A percentile compares a stretch with the other conserved stretches of the same genome.
These are phyloP conservation scores for Lysiphlebus fabarum DNA, from an alignment of 1,140 invertebrate genomes.

Conservation along the genomic window DNA sequence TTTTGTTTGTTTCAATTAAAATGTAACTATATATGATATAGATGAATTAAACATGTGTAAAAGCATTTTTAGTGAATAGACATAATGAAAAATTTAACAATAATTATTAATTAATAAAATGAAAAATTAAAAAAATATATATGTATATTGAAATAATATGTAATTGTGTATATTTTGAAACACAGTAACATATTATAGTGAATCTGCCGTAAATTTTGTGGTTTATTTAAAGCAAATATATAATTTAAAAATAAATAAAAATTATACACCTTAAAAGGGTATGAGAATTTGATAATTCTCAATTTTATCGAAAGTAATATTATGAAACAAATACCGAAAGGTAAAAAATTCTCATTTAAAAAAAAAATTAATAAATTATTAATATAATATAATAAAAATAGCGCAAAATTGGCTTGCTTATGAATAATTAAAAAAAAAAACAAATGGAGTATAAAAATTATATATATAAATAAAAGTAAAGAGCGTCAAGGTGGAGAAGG, in stretches of 20 bases:
- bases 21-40: constrained; percentile 21
- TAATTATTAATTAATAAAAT: constrained; percentile 31
- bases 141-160: constrained; percentile 32
- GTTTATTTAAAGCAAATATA: constrained; percentile 31
- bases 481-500: constrained; percentile 32
- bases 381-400: background rate
- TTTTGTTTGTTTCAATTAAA: constrained; percentile 24
- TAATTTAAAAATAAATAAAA: constrained; percentile 28
- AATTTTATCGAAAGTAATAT: constrained; percentile 34
- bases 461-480: constrained; percentile 22
- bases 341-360: constrained; percentile 21
- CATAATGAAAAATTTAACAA: constrained; percentile 49
- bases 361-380: background rate
- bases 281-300: too few relatives aligned
- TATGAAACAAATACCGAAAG: constrained; percentile 22
- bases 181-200: constrained; percentile 20
- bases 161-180: constrained; percentile 26
- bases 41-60: constrained; percentile 36
- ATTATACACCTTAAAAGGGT: too few relatives aligned
- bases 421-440: background rate
- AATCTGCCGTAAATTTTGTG: constrained; percentile 18
- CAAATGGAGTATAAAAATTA: background rate
- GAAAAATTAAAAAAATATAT: constrained; percentile 40
- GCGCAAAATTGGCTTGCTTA: constrained; percentile 10
- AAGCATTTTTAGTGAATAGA: constrained; percentile 50